Evolutionary conservation across 2,888 invertebrate genomes (phyloP).

Genomic region (Copidosoma aretas): DNA sequence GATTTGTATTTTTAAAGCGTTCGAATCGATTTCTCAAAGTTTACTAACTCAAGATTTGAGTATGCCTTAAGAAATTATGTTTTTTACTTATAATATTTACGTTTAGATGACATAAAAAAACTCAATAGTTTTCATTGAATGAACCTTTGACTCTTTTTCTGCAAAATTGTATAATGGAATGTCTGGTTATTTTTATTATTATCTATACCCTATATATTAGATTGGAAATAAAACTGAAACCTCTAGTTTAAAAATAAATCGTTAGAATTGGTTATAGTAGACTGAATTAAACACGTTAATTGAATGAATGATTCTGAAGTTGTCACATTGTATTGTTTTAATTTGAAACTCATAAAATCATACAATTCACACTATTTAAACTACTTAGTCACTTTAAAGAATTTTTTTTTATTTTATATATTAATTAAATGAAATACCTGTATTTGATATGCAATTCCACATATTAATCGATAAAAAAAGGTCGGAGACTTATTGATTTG

Average conservation of each 20-base stretch:
- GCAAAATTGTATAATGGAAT: background rate
- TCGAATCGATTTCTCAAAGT: too few relatives aligned
- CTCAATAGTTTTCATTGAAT: background rate
- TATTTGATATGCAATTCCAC: background rate
- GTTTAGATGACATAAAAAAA: too few relatives aligned
- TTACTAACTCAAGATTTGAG: too few relatives aligned
- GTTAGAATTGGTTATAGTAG: background rate
- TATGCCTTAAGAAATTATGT: too few relatives aligned
- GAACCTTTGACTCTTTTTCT: background rate
- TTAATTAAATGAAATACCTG: constrained; percentile 1
- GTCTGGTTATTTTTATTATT: background rate
- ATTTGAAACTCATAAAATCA: constrained; percentile 21
- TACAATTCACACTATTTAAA: constrained; percentile 24
- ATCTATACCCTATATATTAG: background rate
- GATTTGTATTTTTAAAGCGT: too few relatives aligned
- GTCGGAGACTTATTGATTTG: constrained; percentile 21
- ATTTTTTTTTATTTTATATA: constrained; percentile 9
- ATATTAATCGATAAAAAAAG: background rate
- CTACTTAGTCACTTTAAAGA: constrained; percentile 18
- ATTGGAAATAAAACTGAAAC: background rate
- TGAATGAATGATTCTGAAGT: background rate
- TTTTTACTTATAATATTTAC: too few relatives aligned
- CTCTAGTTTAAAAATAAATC: background rate
- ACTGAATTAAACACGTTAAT: background rate
- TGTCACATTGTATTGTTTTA: constrained; percentile 27